Base-by-base conservation (phyloP, 2,113 vertebrate species). In the Psophia crepitans region DNA sequence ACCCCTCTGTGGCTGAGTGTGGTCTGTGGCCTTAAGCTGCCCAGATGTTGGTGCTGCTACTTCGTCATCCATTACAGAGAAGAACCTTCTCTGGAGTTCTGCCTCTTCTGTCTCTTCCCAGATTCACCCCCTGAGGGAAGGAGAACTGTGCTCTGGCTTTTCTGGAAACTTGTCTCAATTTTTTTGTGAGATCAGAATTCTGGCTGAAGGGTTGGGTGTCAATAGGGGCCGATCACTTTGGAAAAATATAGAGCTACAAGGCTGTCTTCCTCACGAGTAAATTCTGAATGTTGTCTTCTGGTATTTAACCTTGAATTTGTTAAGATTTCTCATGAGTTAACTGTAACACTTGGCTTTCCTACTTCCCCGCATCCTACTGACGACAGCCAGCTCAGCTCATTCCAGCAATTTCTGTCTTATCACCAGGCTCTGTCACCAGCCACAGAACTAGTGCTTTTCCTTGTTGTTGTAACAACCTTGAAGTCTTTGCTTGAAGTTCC, bases 341-440 rank as follows among this genome's bases (percentile, higher is more conserved):
- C 60, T 61, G 9, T 57, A 41, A 39, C 48, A 12, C 12, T 74
- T 84, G 75, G 20, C 66, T 82, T 95, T 81, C 63, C 66, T 79
- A 5, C 68, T 78, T 51, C 53, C 54, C 54, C 76, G 53, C 61
- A 9, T 79, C 49, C 57, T 73, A 53, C 66, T 39, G 73, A 87
- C 91, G 92, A 4, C 66, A 78, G 5, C 87, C 78, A 87, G 87
- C 85, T 86, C 73, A 92, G 91, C 91, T 96, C 84, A n/a, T 94
- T 96, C 71, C 78, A 87, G 71, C 68, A n/a, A 90, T 91, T 79
- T 95, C 91, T 95, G 56, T 41, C 51, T 97, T 96, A 82, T 97
- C 93, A 90, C 60, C 65, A 87, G 56, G 30, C 89, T 81, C 44
- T 85, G 44, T 90, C 70, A 84, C 78, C 48, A 90, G 78, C 65